Evolutionary conservation across 1,140 invertebrate genomes (phyloP), one percentile per base, ranked within the genome.

Genomic region (Helicoverpa zea): DNA sequence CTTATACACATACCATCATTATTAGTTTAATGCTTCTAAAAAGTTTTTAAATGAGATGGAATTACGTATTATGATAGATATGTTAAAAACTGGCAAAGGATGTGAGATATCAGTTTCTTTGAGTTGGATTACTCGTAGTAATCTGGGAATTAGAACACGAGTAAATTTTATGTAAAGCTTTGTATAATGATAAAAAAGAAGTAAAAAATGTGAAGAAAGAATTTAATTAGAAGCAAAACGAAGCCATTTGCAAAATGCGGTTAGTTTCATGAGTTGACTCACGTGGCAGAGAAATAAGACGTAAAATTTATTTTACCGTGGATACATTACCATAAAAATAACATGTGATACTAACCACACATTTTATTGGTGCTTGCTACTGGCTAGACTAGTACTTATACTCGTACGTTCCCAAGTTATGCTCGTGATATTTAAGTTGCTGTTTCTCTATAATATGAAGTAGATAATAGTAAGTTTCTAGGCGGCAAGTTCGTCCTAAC

Each of bases 401-500:
- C 64, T 16, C 47, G n/a, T 11, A 16, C 47, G n/a, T 11, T 11
- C 47, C 16, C 11, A n/a, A 47, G 61, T 43, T 68, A 23, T 68
- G 64, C 64, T 49, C 49, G 9, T 68, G 16, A 68, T 66, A 66
- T 52, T 49, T 70, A 70, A 70, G 66, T 52, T 70, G 16, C n/a
- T 49, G 49, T 54, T 75, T 58, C 29, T 35, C 61, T 66, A 77
- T 63, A 77, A 77, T 77, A 77, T 66, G 61, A 66, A 66, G 61
- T 54, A 77, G 75, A 77, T 64, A 70, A 54, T n/a, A 70, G 16
- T 79, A 79, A 70, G 14, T 83, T 79, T 83, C 82, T 81, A 82
- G 73, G 47, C 77, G 80, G 63, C 76, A 86, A 83, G 84, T 84
- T 84, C 58, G 59, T 56, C 68, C 77, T 86, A 79, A 87, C 87